These are phyloP conservation scores for Helostoma temminkii DNA, from an alignment of 2,797 vertebrate genomes.

Conservation along the genomic window DNA sequence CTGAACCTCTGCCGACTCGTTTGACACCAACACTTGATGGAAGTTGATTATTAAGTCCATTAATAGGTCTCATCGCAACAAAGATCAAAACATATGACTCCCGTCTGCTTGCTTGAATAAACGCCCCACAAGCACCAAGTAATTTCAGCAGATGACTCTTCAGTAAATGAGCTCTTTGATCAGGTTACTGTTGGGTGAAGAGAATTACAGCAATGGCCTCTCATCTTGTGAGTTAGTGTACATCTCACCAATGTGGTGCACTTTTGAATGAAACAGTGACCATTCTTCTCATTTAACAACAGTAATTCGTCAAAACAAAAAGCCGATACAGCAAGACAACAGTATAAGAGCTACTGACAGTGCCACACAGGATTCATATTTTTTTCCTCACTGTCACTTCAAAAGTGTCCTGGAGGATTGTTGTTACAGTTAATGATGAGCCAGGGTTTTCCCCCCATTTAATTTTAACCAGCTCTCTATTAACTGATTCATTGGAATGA, in stretches of 20 bases:
- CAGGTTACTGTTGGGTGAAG: constrained; percentile 48
- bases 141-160: constrained; percentile 66
- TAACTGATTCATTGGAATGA: no score
- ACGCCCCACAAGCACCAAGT: constrained; percentile 61
- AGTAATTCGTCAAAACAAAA: constrained; percentile 43
- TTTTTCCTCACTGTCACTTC: not conserved
- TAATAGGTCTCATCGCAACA: constrained; percentile 63
- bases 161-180: constrained; percentile 67
- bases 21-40: constrained; percentile 59
- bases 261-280: constrained; percentile 29
- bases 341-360: not conserved
- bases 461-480: no score
- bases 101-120: constrained; percentile 57
- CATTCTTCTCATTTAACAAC: constrained; percentile 30
- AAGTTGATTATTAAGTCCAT: constrained; percentile 69
- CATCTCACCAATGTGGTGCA: constrained; percentile 30
- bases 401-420: no score
- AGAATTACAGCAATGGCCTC: constrained; percentile 48
- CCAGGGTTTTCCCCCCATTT: no score
- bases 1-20: constrained; percentile 42
- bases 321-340: not conserved
- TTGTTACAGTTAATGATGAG: no score
- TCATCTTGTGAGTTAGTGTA: constrained; percentile 37
- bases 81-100: constrained; percentile 65
- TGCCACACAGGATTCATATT: not conserved